Base-by-base conservation (phyloP, 2,113 vertebrate species). In the Thinocorus orbignyianus region DNA sequence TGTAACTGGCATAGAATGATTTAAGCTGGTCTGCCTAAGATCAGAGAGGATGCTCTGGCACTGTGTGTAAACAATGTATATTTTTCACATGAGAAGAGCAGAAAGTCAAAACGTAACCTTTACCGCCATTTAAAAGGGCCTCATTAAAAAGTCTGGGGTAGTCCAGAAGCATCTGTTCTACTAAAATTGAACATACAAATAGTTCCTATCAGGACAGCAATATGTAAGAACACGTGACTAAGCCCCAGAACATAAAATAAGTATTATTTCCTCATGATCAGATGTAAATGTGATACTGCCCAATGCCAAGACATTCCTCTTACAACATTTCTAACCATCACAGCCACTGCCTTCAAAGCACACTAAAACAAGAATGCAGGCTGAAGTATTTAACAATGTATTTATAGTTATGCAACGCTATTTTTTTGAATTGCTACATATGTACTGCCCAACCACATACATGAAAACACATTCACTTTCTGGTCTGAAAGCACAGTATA, bases 331-430 rank as follows among this genome's bases (percentile, higher is more conserved):
- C 86, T 87, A 86, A 80, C 93, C 89, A 93, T 54, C 44, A 62
- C 37, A 91, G 79, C 65, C 69, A 76, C 46, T 58, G 86, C 44
- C 91, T 91, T 70, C 62, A 91, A 82, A 96, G 89, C 49, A 91
- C 49, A 82, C 48, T 62, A 87, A 84, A 85, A 70, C 69, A 91
- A 87, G 91, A 92, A 96, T 72, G 66, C 71, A 87, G 69, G 70
- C 62, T 86, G 70, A 91, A 90, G 90, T 73, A 96, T 42, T 64
- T 71, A 86, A 88, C 61, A 25, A 57, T 77, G 62, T 93, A 91
- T 86, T 96, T 93, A 90, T 20, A 91, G 72, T 95, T 95, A 87
- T 19, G 90, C 94, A 97, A 95, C 30, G 20, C 70, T 52, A 23
- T 76, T 80, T 93, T 86, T 91, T 61, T 65, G 86, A 94, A 69